These are phyloP conservation scores for Cybosia mesomella DNA, from an alignment of 2,888 invertebrate species.

Conservation along the genomic window DNA sequence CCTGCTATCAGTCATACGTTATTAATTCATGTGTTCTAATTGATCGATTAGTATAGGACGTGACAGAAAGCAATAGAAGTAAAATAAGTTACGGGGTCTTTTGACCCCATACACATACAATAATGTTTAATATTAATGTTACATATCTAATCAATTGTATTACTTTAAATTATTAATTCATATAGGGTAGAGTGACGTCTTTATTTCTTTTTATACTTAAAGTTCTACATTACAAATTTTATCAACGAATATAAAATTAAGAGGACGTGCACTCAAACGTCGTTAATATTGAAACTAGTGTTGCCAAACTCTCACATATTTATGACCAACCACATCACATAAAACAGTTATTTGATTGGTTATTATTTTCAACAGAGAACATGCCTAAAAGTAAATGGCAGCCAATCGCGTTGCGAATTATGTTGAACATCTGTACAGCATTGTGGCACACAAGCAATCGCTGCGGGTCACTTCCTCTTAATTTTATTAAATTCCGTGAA, in stretches of 20 bases:
- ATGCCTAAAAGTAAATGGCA: neutral
- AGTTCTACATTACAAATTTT: neutral
- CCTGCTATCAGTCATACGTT: neutral
- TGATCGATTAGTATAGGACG: neutral
- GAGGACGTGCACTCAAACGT: neutral
- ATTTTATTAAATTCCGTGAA: neutral
- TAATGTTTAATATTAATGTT: neutral
- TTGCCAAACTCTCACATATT: neutral
- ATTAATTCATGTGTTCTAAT: neutral
- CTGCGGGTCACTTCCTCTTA: neutral
- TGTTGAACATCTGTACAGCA: neutral
- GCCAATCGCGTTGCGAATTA: neutral
- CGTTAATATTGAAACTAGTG: neutral
- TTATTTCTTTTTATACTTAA: slow-evolving; percentile 6
- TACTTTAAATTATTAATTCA: neutral
- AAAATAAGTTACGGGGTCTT: neutral
- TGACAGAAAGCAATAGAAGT: neutral
- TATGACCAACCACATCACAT: neutral
- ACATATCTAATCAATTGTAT: neutral
- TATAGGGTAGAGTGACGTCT: neutral
- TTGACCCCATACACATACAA: neutral
- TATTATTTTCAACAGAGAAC: neutral
- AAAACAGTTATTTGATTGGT: neutral
- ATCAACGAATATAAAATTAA: neutral
- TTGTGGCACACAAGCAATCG: neutral